A percentile compares a stretch with the other conserved stretches of the same genome.
Evolutionary conservation across 2,113 vertebrate genomes (phyloP).

Genomic region (Ailuropoda melanoleuca): DNA sequence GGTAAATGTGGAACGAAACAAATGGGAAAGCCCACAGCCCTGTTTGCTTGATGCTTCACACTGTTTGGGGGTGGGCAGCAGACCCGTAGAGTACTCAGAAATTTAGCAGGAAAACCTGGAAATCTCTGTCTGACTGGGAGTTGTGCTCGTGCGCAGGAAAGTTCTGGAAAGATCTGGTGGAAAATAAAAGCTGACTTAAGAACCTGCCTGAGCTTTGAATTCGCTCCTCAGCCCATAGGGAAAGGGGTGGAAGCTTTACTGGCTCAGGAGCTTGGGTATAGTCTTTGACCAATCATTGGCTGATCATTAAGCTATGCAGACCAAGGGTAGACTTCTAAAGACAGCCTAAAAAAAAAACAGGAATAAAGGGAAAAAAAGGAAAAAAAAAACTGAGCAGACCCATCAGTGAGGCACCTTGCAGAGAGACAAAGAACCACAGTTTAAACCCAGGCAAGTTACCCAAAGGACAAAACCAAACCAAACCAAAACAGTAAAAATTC

Average conservation of each 20-base stretch:
- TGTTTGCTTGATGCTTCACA: not conserved
- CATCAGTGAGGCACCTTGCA: not conserved
- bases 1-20: not conserved
- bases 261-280: not conserved
- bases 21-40: not conserved
- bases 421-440: not conserved
- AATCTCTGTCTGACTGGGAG: not conserved
- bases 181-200: slow-evolving; percentile 1
- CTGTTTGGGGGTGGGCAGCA: not conserved
- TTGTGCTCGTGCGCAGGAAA: not conserved
- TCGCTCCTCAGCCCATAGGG: not conserved
- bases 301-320: not conserved
- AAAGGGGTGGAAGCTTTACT: not conserved
- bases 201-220: not conserved
- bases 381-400: not conserved
- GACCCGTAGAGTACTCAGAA: not conserved
- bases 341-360: not conserved
- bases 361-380: not conserved
- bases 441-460: not conserved
- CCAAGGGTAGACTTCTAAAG: not conserved
- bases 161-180: not conserved
- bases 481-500: not conserved
- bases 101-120: not conserved
- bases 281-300: not conserved
- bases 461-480: not conserved